phyloP scores from a whole-genome alignment of 1,140 invertebrate genomes.

The Philotrypesis tridentata region DNA sequence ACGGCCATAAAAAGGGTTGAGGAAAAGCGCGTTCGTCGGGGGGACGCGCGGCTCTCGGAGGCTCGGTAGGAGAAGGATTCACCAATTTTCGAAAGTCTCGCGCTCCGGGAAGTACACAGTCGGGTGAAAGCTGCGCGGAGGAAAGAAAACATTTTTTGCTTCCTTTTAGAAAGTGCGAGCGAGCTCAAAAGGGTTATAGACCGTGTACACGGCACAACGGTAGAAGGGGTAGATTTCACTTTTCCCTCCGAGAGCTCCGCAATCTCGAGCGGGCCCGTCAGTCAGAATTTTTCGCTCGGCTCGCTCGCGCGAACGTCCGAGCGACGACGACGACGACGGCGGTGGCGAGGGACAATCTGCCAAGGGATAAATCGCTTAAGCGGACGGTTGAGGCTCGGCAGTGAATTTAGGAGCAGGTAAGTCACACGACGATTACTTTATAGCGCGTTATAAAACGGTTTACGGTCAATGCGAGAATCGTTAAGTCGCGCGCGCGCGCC shows the following conservation, averaged over 20 bases:
- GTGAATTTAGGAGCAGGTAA: conserved; percentile 56
- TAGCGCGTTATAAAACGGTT: conserved; percentile 61
- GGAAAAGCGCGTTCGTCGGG: conserved; percentile 17
- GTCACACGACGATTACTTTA: conserved; percentile 63
- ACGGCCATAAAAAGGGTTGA: conserved; percentile 64
- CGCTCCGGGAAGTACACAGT: conserved; percentile 17
- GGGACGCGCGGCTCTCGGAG: conserved; percentile 34
- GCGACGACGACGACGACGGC: too few species aligned
- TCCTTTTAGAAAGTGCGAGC: conserved; percentile 64
- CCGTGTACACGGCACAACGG: too few species aligned
- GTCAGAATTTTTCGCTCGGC: conserved; percentile 60
- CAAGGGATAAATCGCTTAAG: conserved; percentile 34
- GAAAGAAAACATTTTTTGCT: conserved; percentile 57
- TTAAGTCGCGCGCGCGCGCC: conserved; percentile 35
- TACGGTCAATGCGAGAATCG: conserved; percentile 61
- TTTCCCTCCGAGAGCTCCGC: conserved; percentile 52
- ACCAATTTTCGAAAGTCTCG: conserved; percentile 38
- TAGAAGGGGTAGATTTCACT: conserved; percentile 62
- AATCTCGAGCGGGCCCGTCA: too few species aligned
- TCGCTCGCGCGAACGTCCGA: conserved; percentile 49
- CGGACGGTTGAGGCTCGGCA: conserved; percentile 42
- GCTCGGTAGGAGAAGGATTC: conserved; percentile 58
- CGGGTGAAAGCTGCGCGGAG: conserved; percentile 57
- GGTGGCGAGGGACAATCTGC: too few species aligned
- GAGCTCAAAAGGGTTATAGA: conserved; percentile 60